Conservation (phyloP, 2,113 vertebrate species). For the Poicephalus gulielmi region DNA sequence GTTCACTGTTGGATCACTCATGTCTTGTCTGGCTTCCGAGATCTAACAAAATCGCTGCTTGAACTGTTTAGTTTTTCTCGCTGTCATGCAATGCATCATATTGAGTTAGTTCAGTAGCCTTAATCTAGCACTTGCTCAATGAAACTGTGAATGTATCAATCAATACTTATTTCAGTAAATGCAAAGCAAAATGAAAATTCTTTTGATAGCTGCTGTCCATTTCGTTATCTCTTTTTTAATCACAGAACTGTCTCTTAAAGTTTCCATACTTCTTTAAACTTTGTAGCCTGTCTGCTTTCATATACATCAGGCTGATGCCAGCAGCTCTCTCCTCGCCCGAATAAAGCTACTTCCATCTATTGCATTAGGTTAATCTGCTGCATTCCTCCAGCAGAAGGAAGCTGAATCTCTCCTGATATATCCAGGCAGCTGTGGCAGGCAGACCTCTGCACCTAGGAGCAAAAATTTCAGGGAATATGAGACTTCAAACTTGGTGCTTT, state of each 20-base stretch:
- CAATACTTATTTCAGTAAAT: conserved; percentile 18
- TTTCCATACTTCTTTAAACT: conserved; percentile 11
- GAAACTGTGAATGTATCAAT: conserved; percentile 7
- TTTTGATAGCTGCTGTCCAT: conserved; percentile 42
- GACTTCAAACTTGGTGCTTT: neutral
- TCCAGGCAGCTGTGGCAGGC: neutral
- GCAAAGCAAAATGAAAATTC: conserved; percentile 20
- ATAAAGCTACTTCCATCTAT: neutral
- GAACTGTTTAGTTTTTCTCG: conserved; percentile 14
- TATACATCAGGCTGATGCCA: conserved; percentile 21
- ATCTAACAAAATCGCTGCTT: neutral
- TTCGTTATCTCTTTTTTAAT: conserved; percentile 3
- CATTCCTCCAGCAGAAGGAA: neutral
- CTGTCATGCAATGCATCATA: neutral
- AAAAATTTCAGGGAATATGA: neutral
- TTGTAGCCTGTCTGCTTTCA: conserved; percentile 1
- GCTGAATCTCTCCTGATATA: neutral
- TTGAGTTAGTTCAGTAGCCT: neutral
- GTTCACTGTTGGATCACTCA: neutral
- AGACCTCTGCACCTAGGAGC: neutral
- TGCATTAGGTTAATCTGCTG: neutral
- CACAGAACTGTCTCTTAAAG: neutral
- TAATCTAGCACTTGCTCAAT: neutral
- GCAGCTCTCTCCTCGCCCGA: neutral
- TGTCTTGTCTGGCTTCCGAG: neutral